phyloP scores from a whole-genome alignment of 2,113 vertebrate genomes.

The Casuarius casuarius region DNA sequence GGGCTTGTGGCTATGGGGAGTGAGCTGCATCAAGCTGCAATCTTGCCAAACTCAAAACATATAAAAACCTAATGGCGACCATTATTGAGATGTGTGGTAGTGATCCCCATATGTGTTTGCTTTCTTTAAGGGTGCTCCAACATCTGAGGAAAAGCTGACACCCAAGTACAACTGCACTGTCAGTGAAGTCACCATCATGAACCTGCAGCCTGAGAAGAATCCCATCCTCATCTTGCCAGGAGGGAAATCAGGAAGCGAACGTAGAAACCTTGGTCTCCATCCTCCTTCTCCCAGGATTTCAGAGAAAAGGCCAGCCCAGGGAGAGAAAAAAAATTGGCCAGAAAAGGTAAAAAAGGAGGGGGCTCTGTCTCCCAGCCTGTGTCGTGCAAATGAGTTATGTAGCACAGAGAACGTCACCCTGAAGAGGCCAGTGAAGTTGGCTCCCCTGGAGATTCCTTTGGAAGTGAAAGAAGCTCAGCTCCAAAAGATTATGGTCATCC shows the following conservation, averaged over 20 bases:
- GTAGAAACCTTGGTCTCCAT: neutral
- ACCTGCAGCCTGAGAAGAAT: slow-evolving; percentile 61
- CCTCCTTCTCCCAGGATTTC: slow-evolving; percentile 43
- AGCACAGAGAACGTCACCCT: slow-evolving; percentile 36
- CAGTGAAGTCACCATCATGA: slow-evolving; percentile 74
- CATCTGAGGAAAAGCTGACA: slow-evolving; percentile 56
- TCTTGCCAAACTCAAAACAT: neutral
- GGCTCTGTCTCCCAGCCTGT: slow-evolving; percentile 26
- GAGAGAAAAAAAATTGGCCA: slow-evolving; percentile 28
- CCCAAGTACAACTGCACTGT: slow-evolving; percentile 68
- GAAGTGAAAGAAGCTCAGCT: slow-evolving; percentile 79
- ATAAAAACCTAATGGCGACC: neutral
- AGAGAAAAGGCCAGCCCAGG: slow-evolving; percentile 10
- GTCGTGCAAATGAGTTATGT: neutral
- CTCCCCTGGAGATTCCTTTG: slow-evolving; percentile 78
- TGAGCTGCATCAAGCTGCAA: neutral
- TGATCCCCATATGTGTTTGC: neutral
- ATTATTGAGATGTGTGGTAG: neutral
- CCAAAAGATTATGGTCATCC: slow-evolving; percentile 74
- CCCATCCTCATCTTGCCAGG: neutral
- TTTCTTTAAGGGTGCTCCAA: slow-evolving; percentile 37
- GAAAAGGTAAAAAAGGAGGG: slow-evolving; percentile 37
- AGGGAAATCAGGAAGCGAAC: slow-evolving; percentile 15
- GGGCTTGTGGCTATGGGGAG: neutral
- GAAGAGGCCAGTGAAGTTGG: slow-evolving; percentile 78